These are phyloP conservation scores for Spizella passerina DNA, from an alignment of 2,797 vertebrate species.

Conservation along the genomic window DNA sequence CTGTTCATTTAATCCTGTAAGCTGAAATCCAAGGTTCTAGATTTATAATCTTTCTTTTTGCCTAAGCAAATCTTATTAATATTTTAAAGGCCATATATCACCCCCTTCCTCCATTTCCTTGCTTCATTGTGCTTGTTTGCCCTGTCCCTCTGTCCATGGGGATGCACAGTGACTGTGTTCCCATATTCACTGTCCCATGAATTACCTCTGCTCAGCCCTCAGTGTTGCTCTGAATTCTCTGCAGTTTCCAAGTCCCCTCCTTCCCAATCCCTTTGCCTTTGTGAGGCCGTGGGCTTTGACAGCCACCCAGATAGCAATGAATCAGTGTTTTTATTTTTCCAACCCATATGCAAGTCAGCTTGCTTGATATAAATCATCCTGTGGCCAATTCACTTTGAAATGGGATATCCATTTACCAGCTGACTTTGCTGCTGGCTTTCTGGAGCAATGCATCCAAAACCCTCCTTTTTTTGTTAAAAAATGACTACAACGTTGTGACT, in stretches of 20 bases:
- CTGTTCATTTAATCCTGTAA: background rate
- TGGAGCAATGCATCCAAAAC: constrained; percentile 36
- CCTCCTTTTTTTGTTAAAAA: constrained; percentile 44
- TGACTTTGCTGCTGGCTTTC: constrained; percentile 56
- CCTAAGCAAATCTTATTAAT: background rate
- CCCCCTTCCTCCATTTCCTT: background rate
- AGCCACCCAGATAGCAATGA: constrained; percentile 64
- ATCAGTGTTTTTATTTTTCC: constrained; percentile 78
- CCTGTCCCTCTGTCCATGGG: background rate
- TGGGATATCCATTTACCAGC: constrained; percentile 71
- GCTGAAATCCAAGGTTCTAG: background rate
- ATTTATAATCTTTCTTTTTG: background rate
- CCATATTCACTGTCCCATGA: background rate
- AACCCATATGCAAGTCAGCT: constrained; percentile 72
- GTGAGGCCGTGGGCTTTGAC: constrained; percentile 30
- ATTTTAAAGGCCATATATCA: background rate
- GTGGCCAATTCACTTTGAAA: constrained; percentile 64
- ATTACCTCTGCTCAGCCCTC: background rate
- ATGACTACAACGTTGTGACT: constrained; percentile 68
- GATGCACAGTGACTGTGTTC: background rate
- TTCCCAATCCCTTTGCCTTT: constrained; percentile 38
- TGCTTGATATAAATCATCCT: constrained; percentile 75
- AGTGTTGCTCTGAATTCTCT: background rate
- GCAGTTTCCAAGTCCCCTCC: constrained; percentile 20
- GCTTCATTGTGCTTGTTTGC: background rate